Conservation (phyloP, 1,140 invertebrate genomes). For the Drosophila punjabiensis region DNA sequence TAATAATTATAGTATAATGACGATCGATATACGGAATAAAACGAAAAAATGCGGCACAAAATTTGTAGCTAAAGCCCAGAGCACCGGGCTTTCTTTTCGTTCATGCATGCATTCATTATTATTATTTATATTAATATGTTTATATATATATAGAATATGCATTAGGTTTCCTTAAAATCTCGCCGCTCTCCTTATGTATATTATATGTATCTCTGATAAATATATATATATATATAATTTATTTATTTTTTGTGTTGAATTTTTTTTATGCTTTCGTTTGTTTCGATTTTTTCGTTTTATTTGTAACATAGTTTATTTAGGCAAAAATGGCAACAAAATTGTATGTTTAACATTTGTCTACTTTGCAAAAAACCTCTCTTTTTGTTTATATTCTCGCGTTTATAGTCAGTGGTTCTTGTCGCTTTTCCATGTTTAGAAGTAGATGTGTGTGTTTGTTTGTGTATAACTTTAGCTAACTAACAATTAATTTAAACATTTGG, state of each 20-base stretch:
- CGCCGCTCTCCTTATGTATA: slow-evolving; percentile 45
- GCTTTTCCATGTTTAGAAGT: slow-evolving; percentile 49
- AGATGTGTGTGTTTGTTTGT: slow-evolving; percentile 40
- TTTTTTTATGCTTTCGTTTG: slow-evolving; percentile 58
- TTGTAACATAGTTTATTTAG: slow-evolving; percentile 85
- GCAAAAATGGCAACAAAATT: slow-evolving; percentile 85
- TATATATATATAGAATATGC: slow-evolving; percentile 56
- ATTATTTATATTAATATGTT: slow-evolving; percentile 25
- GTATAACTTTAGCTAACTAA: slow-evolving; percentile 85
- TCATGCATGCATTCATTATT: slow-evolving; percentile 42
- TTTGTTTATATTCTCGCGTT: slow-evolving; percentile 10
- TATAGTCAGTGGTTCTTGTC: slow-evolving; percentile 70
- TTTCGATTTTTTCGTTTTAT: slow-evolving; percentile 55
- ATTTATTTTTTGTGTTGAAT: slow-evolving; percentile 53
- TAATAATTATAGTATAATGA: slow-evolving; percentile 45
- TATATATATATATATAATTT: slow-evolving; percentile 65
- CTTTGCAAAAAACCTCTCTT: slow-evolving; percentile 58
- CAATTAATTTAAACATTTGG: slow-evolving; percentile 83
- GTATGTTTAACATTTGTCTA: slow-evolving; percentile 84
- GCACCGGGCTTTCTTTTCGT: slow-evolving; percentile 47
- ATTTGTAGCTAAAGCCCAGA: slow-evolving; percentile 34
- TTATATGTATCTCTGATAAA: slow-evolving; percentile 78
- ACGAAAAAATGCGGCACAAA: slow-evolving; percentile 50
- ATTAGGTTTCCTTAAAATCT: slow-evolving; percentile 70
- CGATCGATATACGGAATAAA: slow-evolving; percentile 45